Evolutionary conservation across 2,888 invertebrate genomes (phyloP), one percentile per base, ranked within the genome.

Genomic region (Cantharis nigra): DNA sequence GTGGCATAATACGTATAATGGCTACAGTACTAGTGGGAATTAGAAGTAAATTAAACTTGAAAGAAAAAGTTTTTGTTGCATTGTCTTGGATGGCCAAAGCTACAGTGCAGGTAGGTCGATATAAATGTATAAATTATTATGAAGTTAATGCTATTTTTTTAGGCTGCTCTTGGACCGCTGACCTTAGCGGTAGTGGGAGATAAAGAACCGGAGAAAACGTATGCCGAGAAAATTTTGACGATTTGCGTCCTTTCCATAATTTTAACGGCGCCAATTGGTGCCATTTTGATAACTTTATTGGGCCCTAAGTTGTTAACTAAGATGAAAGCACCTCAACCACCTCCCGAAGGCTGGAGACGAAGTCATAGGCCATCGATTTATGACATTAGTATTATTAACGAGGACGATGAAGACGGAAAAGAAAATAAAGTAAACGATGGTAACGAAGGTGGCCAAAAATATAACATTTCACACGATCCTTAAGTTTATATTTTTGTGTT

Each of bases 41-140:
- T 65, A 93, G 96, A 9, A 95, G 96, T 82, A 94, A 93, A 81
- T 90, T 98, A 71, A 97, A 95, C 88, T 89, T 94, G 80, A 97
- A 94, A 87, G 98, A 99, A 87, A 96, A 96, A 84, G 90, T 97
- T 80, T 99, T 98, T 87, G 94, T 98, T 14, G 93, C 97, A 0
- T 88, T 98, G 5, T 93, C 98, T 0, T 97, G 97, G 95, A 95
- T 98, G 93, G 96, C 98, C 2, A 99, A 99, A 89, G 98, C 98
- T 7, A 98, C 98, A n/a, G 98, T 98, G 0, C 98, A 97, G 91
- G 95, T 94, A 89, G 83, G 80, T 78, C 69, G 33, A 14, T 7
- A 10, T 11, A 18, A 65, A 20, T 13, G 3, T 74, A 0, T n/a
- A 13, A 7, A 26, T 78, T 33, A 78, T 76, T 63, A 23, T 26